Conservation (phyloP, 2,113 vertebrate genomes). For the Chauna torquata region DNA sequence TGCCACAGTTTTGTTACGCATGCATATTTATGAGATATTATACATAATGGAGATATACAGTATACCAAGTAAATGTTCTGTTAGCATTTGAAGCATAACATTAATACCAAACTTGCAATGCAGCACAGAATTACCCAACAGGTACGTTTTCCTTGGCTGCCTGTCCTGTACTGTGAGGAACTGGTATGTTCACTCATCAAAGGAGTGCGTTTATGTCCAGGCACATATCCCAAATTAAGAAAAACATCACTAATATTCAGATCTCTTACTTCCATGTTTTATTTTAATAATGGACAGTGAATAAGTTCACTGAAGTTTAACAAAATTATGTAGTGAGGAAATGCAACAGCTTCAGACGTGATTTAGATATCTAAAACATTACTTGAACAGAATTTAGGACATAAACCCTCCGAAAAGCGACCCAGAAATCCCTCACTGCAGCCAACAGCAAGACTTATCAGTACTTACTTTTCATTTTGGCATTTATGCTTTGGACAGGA, state of each 20-base stretch:
- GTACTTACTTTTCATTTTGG: neutral
- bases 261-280: neutral
- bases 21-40: slow-evolving; percentile 53
- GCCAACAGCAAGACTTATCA: neutral
- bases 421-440: neutral
- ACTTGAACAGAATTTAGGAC: neutral
- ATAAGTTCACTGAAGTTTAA: neutral
- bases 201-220: neutral
- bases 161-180: neutral
- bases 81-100: slow-evolving; percentile 41
- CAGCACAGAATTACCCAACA: slow-evolving; percentile 16
- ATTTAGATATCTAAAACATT: slow-evolving; percentile 5
- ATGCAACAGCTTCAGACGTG: neutral
- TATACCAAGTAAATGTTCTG: slow-evolving; percentile 43
- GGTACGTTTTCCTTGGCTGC: neutral
- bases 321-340: neutral
- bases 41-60: slow-evolving; percentile 47
- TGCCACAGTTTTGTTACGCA: slow-evolving; percentile 36
- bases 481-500: neutral
- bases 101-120: neutral
- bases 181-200: neutral
- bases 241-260: neutral
- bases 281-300: neutral
- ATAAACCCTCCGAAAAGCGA: neutral
- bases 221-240: neutral